phyloP scores from a whole-genome alignment of 2,888 invertebrate genomes.

The Herminia tarsipennalis region DNA sequence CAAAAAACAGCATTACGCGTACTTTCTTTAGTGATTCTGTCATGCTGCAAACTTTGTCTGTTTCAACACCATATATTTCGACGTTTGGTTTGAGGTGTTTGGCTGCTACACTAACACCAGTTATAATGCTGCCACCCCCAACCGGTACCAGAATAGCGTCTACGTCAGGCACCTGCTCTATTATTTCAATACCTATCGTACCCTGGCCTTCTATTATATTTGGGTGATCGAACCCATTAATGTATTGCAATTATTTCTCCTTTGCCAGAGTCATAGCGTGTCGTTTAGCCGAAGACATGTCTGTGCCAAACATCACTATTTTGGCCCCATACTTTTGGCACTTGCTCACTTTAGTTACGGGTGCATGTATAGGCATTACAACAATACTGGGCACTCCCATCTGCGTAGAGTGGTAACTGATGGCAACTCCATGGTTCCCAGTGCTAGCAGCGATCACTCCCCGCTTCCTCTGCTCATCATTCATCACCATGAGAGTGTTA shows the following conservation, averaged over 20 bases:
- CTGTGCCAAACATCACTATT: conserved; percentile 90
- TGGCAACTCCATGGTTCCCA: conserved; percentile 94
- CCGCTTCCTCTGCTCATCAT: conserved; percentile 88
- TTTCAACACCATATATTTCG: conserved; percentile 88
- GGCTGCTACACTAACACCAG: conserved; percentile 93
- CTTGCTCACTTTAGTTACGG: conserved; percentile 95
- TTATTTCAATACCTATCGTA: conserved; percentile 95
- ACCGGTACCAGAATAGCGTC: conserved; percentile 96
- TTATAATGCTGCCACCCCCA: conserved; percentile 96
- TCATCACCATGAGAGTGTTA: conserved; percentile 90
- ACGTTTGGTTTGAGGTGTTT: conserved; percentile 94
- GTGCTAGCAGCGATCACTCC: conserved; percentile 96
- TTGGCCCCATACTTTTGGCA: conserved; percentile 93
- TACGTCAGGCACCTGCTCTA: conserved; percentile 93
- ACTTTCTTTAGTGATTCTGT: conserved; percentile 84
- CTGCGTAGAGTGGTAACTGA: conserved; percentile 90
- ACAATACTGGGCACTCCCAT: conserved; percentile 91
- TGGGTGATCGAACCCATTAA: conserved; percentile 98
- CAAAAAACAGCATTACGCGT: no score
- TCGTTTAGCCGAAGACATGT: conserved; percentile 91
- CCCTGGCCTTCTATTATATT: conserved; percentile 97
- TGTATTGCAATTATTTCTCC: conserved; percentile 90
- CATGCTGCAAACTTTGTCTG: conserved; percentile 74
- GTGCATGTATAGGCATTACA: conserved; percentile 95
- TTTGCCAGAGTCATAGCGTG: conserved; percentile 90